Conservation (phyloP, 92 coral and sea anemone species). For the Meandrina meandrites region DNA sequence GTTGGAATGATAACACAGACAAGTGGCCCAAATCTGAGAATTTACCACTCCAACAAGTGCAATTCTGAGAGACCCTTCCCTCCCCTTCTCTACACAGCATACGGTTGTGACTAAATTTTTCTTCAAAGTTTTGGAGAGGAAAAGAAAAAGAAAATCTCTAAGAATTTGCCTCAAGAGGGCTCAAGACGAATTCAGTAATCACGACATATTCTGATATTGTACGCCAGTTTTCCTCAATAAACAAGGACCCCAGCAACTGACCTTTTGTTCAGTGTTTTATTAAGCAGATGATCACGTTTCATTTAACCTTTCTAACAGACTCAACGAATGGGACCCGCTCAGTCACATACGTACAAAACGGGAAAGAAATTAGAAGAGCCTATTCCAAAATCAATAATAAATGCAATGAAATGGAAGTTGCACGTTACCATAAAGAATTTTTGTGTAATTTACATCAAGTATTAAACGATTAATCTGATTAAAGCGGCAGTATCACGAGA, state of each 20-base stretch:
- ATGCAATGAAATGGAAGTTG: background rate
- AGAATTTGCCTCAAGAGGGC: background rate
- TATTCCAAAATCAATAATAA: background rate
- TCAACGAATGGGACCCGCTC: background rate
- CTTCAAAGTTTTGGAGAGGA: background rate
- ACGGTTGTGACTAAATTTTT: too few species aligned
- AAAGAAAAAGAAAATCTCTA: too few species aligned
- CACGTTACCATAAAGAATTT: background rate
- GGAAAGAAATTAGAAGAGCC: background rate
- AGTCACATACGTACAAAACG: background rate
- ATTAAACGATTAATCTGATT: background rate
- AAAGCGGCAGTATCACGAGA: too few species aligned
- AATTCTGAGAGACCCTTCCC: too few species aligned
- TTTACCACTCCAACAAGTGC: background rate
- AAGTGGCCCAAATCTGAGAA: background rate
- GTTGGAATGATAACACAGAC: background rate
- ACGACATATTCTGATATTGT: too few species aligned
- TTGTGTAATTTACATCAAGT: background rate
- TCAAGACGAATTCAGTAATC: too few species aligned
- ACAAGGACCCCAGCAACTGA: background rate
- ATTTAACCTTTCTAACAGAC: background rate
- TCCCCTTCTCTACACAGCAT: too few species aligned
- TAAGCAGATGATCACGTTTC: background rate
- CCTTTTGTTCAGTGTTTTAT: too few species aligned
- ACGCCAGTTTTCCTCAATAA: background rate